Percentiles rank a stretch among this genome's conserved stretches.
Conservation (phyloP, 2,888 invertebrate genomes). For the Teinopalpus imperialis region DNA sequence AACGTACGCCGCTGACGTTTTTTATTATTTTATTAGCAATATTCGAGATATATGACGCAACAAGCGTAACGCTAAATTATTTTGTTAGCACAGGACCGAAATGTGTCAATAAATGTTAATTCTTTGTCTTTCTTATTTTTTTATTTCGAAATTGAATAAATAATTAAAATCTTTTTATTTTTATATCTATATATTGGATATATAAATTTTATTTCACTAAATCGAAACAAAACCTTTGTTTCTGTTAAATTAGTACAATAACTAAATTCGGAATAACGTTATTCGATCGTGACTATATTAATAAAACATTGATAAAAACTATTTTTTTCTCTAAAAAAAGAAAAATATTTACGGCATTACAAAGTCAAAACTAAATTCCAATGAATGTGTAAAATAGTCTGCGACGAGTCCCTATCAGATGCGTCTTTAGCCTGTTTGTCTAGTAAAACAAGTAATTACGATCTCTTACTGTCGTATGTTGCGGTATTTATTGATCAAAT, state of each 20-base stretch:
- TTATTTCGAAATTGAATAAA: too few relatives aligned
- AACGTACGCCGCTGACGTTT: conserved; percentile 28
- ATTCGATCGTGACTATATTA: background rate
- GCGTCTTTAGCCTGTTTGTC: conserved; percentile 19
- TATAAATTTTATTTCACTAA: too few relatives aligned
- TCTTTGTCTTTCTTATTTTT: too few relatives aligned
- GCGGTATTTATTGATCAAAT: conserved; percentile 17
- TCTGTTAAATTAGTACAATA: too few relatives aligned
- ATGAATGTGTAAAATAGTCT: conserved; percentile 23
- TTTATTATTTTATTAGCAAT: conserved; percentile 27
- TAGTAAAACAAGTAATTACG: conserved; percentile 24
- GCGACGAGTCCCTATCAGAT: conserved; percentile 11
- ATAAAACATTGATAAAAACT: background rate
- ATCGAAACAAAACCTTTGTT: too few relatives aligned
- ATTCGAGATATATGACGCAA: conserved; percentile 26
- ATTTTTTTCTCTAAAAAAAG: conserved; percentile 14
- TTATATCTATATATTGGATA: too few relatives aligned
- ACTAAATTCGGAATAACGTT: too few relatives aligned
- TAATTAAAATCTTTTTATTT: too few relatives aligned
- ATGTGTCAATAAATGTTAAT: too few relatives aligned
- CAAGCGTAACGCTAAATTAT: conserved; percentile 6
- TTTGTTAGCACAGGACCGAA: background rate
- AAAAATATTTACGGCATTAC: conserved; percentile 18
- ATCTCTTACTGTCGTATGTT: conserved; percentile 7
- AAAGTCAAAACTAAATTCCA: conserved; percentile 23